Conservation (phyloP, 1,140 invertebrate genomes). For the Papilio xuthus region DNA sequence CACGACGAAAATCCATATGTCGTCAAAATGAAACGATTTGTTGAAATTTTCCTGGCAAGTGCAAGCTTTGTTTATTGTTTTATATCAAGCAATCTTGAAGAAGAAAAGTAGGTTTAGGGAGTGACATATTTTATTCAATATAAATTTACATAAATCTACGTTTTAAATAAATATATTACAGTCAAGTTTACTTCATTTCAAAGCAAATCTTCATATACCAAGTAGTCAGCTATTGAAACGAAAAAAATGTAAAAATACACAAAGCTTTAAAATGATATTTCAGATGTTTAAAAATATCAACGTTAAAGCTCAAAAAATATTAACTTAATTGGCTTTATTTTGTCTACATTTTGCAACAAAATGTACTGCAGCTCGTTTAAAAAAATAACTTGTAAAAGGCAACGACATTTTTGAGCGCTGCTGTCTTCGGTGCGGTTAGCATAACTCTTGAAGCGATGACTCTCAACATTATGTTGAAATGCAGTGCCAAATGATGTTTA, state of each 20-base stretch:
- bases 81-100: neutral
- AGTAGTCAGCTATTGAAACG: neutral
- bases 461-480: constrained; percentile 31
- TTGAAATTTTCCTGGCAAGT: constrained; percentile 29
- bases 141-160: neutral
- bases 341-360: neutral
- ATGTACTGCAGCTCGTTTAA: neutral
- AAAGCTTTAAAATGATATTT: neutral
- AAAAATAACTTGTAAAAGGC: constrained; percentile 3
- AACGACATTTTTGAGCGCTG: constrained; percentile 1
- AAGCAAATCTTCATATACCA: neutral
- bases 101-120: neutral
- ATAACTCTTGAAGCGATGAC: constrained; percentile 35
- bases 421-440: constrained; percentile 31
- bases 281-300: neutral
- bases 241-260: neutral
- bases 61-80: constrained; percentile 32
- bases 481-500: constrained; percentile 33
- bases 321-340: constrained; percentile 22
- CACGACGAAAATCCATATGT: constrained; percentile 7
- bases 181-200: neutral
- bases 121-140: constrained; percentile 1
- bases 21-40: constrained; percentile 29
- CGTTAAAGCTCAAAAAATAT: neutral
- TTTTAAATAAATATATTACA: neutral